Evolutionary conservation across 2,113 vertebrate species (phyloP), one percentile per base, ranked within the genome.

Genomic region (Coracopsis vasa): DNA sequence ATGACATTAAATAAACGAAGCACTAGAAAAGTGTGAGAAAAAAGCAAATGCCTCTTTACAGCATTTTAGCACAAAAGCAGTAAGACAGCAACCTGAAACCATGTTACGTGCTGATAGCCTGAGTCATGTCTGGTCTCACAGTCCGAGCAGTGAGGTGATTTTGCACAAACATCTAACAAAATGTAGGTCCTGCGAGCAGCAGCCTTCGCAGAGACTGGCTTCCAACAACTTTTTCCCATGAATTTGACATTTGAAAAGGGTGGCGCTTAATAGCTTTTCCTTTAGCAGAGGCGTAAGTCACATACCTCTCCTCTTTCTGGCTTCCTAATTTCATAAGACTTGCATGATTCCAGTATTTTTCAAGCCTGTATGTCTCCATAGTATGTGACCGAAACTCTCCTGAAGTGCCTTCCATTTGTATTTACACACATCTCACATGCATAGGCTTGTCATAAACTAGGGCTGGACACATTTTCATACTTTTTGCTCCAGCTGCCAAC

Each of bases 51-150:
- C 48, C 48, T 93, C 77, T 74, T 89, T 41, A 58, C 47, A 90
- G 54, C 53, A 82, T 92, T 96, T 92, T 89, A 93, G 80, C 5
- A 2, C 90, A 90, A 85, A 65, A 87, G 74, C 72, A 91, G 81
- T 31, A 90, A 91, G 93, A 91, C 54, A 83, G 88, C 75, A 90
- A 90, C 88, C 88, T 94, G 84, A 95, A 97, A 94, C 87, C 80
- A 79, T 7, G 80, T 69, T 88, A 94, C 13, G 1, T 90, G 82
- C 92, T 91, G 81, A 94, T 67, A 65, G 67, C 47, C 86, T 92
- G 93, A 97, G 84, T 96, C 97, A 96, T 13, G 58, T 91, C 96
- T 97, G 87, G 73, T 78, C 80, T 78, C 86, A 65, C 47, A 90
- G 86, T 42, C 89, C 6, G 8, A 69, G 44, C 86, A 96, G 79